Evolutionary conservation across 2,888 invertebrate genomes (phyloP), one percentile per base, ranked within the genome.

Genomic region (Neoascia interrupta): DNA sequence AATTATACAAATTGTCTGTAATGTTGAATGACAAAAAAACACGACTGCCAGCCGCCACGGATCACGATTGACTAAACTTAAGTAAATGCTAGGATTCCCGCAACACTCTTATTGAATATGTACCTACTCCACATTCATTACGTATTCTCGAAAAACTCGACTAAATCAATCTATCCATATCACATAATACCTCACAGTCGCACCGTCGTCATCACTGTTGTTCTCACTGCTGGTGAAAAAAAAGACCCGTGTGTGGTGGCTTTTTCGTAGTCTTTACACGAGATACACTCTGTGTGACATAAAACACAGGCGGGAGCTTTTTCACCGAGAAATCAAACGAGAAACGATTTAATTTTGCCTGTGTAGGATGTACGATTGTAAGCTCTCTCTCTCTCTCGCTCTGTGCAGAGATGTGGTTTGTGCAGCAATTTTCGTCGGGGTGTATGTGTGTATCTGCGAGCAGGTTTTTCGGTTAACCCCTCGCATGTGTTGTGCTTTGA

Each of bases 11-110:
- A n/a, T n/a, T n/a, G n/a, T n/a, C n/a, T n/a, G n/a, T n/a, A n/a
- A n/a, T n/a, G n/a, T n/a, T n/a, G n/a, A 16, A 39, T 58, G 18
- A 84, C 85, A 86, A 84, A n/a, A n/a, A n/a, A 87, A 86, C 87
- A 87, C 88, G 86, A 88, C 88, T 87, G 86, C 85, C 85, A 86
- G 85, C 88, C 86, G 87, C 88, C 87, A 86, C 88, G 88, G 87
- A 86, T 85, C 86, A 88, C 88, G 88, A 88, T 88, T 87, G 87
- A 89, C 88, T 88, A 88, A 89, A 85, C 84, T 84, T 84, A 85
- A 87, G 85, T 85, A 85, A 86, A 85, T 84, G 86, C 84, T 87
- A 88, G 88, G 88, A 88, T 87, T 84, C 83, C 83, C 84, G 82
- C 82, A 83, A 79, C 76, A 83, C 83, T 84, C 82, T 58, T 51